Base-by-base conservation (phyloP, 1,140 invertebrate species). In the Pogonomyrmex californicus region DNA sequence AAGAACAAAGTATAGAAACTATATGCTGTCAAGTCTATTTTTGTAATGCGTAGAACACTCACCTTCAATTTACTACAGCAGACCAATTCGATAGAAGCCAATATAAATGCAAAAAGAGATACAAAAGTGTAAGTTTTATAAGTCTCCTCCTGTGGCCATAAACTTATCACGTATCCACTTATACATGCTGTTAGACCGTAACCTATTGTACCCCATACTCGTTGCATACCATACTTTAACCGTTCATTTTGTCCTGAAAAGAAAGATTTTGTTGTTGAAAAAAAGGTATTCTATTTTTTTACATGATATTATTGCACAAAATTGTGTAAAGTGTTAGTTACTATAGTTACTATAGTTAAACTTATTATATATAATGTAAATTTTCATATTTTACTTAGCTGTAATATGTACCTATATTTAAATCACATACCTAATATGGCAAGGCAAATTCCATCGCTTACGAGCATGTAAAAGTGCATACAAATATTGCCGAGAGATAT, bases 381-480 rank as follows among this genome's bases (percentile, higher is more conserved):
- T n/a, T 33, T 85, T 79, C 49, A 33, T 33, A 17, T 56, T 14
- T 10, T 2, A 54, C 41, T 38, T 63, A n/a, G 9, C 4, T 56
- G 4, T 36, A 62, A 62, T 36, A 36, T 56, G 17, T 12, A 30
- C 36, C 23, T 23, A 30, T 36, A 4, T 36, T 47, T 83, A 85
- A 73, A 41, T 82, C 87, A 85, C 63, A 33, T 95, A 97, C 97
- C 97, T 62, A 98, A 96, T 51, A 98, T 95, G 94, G 98, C 97
- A 91, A 98, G 98, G 94, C 97, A 98, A 71, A 98, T 97, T 23
- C 97, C 97, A 94, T 98, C 97, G 56, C 97, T 97, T 44, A 98
- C 97, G 76, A 97, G 97, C 90, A 98, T 98, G 30, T 96, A 96
- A 1, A 98, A 97, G 92, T 23, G 23, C 23, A 23, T 23, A 0